These are phyloP conservation scores for Nasonia giraulti DNA, from an alignment of 1,140 invertebrate species.

Conservation along the genomic window DNA sequence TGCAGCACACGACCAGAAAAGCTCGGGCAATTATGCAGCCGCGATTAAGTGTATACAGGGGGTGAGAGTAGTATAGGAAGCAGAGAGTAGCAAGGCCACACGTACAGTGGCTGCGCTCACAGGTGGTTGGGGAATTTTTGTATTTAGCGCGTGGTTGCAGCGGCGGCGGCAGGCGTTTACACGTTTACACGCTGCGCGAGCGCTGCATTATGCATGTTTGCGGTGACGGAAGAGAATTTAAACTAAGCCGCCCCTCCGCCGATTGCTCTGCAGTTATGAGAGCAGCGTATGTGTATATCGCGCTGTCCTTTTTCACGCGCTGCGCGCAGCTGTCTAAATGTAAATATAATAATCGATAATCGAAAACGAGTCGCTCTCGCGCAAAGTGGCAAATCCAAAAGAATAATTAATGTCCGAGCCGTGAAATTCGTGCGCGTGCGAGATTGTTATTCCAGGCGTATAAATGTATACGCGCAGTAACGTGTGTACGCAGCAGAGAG, in stretches of 20 bases:
- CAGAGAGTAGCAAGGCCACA: too few species aligned
- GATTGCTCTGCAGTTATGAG: background rate
- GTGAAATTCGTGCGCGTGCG: background rate
- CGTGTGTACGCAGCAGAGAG: too few species aligned
- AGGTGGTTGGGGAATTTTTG: slow-evolving; percentile 75
- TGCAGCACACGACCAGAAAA: slow-evolving; percentile 62
- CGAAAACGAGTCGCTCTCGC: background rate
- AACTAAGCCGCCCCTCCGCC: slow-evolving; percentile 61
- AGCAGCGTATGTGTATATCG: too few species aligned
- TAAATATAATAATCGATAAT: slow-evolving; percentile 2
- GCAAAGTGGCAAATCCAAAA: slow-evolving; percentile 19
- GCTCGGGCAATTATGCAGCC: slow-evolving; percentile 72
- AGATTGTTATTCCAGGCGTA: background rate
- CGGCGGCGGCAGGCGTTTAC: slow-evolving; percentile 65
- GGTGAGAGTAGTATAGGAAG: slow-evolving; percentile 19
- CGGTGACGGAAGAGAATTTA: slow-evolving; percentile 74
- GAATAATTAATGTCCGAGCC: background rate
- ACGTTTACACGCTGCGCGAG: slow-evolving; percentile 70
- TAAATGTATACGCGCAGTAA: background rate
- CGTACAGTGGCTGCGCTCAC: slow-evolving; percentile 61
- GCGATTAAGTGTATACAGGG: slow-evolving; percentile 71
- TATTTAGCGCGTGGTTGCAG: slow-evolving; percentile 66
- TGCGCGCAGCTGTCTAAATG: background rate
- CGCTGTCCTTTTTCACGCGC: background rate
- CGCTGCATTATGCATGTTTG: slow-evolving; percentile 74